Evolutionary conservation across 1,140 invertebrate species (phyloP).

Genomic region (Ectropis grisescens): DNA sequence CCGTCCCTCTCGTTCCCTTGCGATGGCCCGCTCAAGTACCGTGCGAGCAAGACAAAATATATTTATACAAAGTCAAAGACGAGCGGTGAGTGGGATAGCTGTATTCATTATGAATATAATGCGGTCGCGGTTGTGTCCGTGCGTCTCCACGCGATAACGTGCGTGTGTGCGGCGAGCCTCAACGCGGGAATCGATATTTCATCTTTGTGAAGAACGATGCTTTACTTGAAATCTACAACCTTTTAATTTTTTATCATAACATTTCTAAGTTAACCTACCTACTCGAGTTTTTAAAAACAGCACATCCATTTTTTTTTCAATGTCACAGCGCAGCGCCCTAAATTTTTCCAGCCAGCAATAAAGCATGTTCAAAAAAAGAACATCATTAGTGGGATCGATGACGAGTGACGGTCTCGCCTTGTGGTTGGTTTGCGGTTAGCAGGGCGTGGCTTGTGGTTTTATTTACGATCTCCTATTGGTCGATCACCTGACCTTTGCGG

Average conservation of each 20-base stretch:
- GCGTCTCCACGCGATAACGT: slow-evolving; percentile 27
- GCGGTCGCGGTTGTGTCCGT: slow-evolving; percentile 59
- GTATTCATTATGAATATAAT: slow-evolving; percentile 70
- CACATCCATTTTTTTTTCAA: too few species aligned
- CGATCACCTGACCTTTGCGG: slow-evolving; percentile 65
- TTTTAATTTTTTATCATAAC: neutral
- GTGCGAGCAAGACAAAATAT: slow-evolving; percentile 59
- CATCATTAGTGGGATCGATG: slow-evolving; percentile 44
- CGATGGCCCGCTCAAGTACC: slow-evolving; percentile 35
- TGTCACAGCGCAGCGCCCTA: too few species aligned
- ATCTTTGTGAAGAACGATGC: slow-evolving; percentile 54
- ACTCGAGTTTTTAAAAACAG: too few species aligned
- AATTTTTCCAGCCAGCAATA: too few species aligned
- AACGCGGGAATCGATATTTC: slow-evolving; percentile 63
- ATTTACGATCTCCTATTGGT: slow-evolving; percentile 59
- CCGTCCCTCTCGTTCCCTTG: slow-evolving; percentile 42
- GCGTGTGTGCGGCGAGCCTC: slow-evolving; percentile 46
- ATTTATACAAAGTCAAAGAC: slow-evolving; percentile 69
- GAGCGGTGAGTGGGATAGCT: slow-evolving; percentile 62
- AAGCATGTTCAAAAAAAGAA: slow-evolving; percentile 49
- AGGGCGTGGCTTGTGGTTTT: slow-evolving; percentile 62
- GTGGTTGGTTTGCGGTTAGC: slow-evolving; percentile 66
- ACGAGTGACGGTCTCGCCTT: slow-evolving; percentile 58
- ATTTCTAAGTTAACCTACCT: too few species aligned
- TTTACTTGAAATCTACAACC: slow-evolving; percentile 24